Evolutionary conservation across 2,113 vertebrate genomes (phyloP), one percentile per base, ranked within the genome.

Genomic region (Hydropotes inermis): DNA sequence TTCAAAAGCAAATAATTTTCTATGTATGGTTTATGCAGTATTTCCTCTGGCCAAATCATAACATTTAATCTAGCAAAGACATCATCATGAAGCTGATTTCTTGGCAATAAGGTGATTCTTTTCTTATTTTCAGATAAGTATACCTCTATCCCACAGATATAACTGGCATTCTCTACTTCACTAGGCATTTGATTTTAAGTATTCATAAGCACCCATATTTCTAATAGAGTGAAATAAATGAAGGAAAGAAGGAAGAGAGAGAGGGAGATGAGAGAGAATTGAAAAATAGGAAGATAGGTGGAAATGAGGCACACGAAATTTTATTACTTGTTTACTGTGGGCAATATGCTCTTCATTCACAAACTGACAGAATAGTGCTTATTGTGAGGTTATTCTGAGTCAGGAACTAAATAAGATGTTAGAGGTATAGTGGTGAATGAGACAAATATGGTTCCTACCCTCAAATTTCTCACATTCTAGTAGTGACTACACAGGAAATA

Each of bases 1-100:
- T 94, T 97, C 5, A 70, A 95, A 97, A 86, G 28, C 25, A 79
- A 74, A 74, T 30, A 83, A 90, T 92, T n/a, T 95, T 94, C 25
- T 87, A 7, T 74, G 64, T 95, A 16, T 85, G 17, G 1, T 79
- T 97, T 94, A 47, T 85, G 8, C 2, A 74, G 52, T 64, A 67
- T 54, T 92, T 92, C 28, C 55, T 87, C 81, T 95, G 36, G 17
- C 23, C 39, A 83, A 93, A 84, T 61, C 7, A 50, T 74, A 87
- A 81, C 45, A 28, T 87, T 79, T 79, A 92, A 90, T 74, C 27
- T 61, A 45, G 28, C 3, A 94, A 70, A 96, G 45, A 70, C 30
- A 60, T 47, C 14, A 74, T 78, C 57, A 21, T 33, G 61, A 89
- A 70, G 30, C 7, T 67, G 43, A 50, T 87, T 89, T 89, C 28